A percentile compares a stretch with the other conserved stretches of the same genome.
Evolutionary conservation across 2,113 vertebrate genomes (phyloP).

Genomic region (Sturnus vulgaris): DNA sequence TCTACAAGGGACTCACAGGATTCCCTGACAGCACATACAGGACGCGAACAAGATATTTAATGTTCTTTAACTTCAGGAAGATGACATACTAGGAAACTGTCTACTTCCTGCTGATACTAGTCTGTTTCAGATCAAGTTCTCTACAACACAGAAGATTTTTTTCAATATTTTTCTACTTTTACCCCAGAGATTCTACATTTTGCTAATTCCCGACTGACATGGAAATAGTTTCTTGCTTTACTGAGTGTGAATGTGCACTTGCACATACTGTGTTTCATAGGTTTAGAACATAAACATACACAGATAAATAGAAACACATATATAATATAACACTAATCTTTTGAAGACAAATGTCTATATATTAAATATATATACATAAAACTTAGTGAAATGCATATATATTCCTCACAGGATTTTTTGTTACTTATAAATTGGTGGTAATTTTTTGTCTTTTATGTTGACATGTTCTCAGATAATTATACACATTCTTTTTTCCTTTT

Average conservation of each 20-base stretch:
- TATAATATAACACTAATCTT: neutral
- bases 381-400: neutral
- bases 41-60: neutral
- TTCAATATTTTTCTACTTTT: neutral
- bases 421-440: neutral
- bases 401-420: neutral
- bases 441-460: neutral
- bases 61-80: neutral
- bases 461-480: neutral
- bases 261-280: neutral
- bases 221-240: neutral
- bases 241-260: neutral
- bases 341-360: neutral
- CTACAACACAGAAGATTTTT: neutral
- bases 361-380: neutral
- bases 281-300: neutral
- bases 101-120: neutral
- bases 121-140: neutral
- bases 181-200: neutral
- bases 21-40: neutral
- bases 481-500: neutral
- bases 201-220: neutral
- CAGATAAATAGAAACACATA: neutral
- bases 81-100: neutral
- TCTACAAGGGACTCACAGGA: neutral